These are phyloP conservation scores for Drosophila atripex DNA, from an alignment of 2,888 invertebrate genomes.

Conservation along the genomic window DNA sequence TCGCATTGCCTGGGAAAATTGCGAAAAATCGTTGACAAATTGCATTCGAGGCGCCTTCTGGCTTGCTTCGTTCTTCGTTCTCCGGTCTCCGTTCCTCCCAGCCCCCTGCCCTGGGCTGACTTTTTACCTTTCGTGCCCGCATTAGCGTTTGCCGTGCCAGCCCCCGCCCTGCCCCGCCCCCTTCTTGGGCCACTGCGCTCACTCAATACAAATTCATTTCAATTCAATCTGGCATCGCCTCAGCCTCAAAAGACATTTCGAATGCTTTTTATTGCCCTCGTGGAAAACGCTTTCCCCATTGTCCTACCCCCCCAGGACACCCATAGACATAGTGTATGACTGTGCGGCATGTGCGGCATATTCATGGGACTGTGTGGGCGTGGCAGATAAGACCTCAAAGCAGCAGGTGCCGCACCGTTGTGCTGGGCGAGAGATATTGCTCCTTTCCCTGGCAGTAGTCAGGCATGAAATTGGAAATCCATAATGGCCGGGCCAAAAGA, in stretches of 20 bases:
- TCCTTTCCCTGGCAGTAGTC: conserved; percentile 33
- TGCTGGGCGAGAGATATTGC: conserved; percentile 9
- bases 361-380: conserved; percentile 20
- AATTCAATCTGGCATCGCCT: conserved; percentile 56
- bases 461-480: conserved; percentile 75
- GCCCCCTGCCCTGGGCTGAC: conserved; percentile 43
- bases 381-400: conserved; percentile 52
- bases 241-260: conserved; percentile 57
- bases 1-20: conserved; percentile 58
- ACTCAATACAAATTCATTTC: conserved; percentile 70
- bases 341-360: conserved; percentile 1
- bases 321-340: background rate
- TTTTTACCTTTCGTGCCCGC: conserved; percentile 59
- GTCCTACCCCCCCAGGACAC: background rate
- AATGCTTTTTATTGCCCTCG: conserved; percentile 68
- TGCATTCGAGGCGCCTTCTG: conserved; percentile 58
- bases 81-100: no score
- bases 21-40: conserved; percentile 75
- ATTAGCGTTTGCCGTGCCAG: conserved; percentile 22
- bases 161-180: background rate
- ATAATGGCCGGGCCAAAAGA: conserved; percentile 53
- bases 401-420: conserved; percentile 6
- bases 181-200: conserved; percentile 4
- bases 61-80: background rate
- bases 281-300: conserved; percentile 50